Evolutionary conservation across 2,888 invertebrate species (phyloP), one percentile per base, ranked within the genome.

Genomic region (Lasioglossum oenotherae): DNA sequence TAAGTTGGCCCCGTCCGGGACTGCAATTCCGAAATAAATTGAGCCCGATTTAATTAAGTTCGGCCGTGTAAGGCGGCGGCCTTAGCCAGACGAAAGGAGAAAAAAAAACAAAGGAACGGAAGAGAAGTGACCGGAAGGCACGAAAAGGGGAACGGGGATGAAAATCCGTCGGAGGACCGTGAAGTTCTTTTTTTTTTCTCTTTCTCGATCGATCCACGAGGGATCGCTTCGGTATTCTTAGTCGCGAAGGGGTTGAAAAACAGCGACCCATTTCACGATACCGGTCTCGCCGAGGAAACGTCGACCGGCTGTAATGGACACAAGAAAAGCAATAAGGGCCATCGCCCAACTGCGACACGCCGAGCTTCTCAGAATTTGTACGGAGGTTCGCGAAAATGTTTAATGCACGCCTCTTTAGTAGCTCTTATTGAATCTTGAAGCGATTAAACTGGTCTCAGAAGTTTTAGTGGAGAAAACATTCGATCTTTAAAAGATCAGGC

Each of bases 11-110:
- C 67, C 77, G 72, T 60, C 72, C 44, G n/a, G 73, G 73, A 12
- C 49, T 78, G 82, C 82, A 84, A 89, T 85, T 79, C 77, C 69
- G 77, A 91, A 91, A 87, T 87, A 89, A 87, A 82, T 81, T 79
- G 87, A 89, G 78, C 85, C 78, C 74, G 76, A 87, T 88, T 92
- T 89, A 89, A 92, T 92, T 90, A 91, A 89, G 83, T 87, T 80
- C 27, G 80, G 12, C 31, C 71, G 77, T 77, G 79, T 64, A 81
- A 78, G 72, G 49, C 60, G 53, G 16, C 41, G 38, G 44, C 27
- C 72, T 72, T 41, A 5, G 38, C 31, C 57, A 14, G 44, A 72
- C 67, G 67, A 72, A 80, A 67, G 53, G 6, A 0, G 2, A 2
- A 14, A 31, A 31, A 69, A 38, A 81, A 85, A 72, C 71, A 74